Conservation (phyloP, 2,888 invertebrate species). For the Lysandra coridon region DNA sequence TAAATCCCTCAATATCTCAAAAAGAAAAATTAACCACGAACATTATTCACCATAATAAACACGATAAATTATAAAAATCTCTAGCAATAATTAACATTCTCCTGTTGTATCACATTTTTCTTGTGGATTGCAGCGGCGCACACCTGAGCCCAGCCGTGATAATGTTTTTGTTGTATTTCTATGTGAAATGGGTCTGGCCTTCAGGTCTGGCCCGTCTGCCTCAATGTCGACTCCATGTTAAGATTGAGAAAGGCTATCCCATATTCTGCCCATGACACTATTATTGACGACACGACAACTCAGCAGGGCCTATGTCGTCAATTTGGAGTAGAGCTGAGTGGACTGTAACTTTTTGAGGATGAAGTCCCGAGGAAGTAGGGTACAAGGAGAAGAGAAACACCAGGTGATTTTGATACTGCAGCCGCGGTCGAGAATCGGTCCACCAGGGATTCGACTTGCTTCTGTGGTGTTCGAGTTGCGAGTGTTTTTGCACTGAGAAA, state of each 20-base stretch:
- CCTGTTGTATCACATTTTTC: conserved; percentile 1
- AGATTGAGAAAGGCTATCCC: not conserved
- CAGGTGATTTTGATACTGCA: too few relatives aligned
- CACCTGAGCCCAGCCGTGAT: conserved; percentile 61
- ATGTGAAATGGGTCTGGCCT: conserved; percentile 45
- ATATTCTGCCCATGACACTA: not conserved
- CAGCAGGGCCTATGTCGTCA: too few relatives aligned
- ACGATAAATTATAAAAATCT: conserved; percentile 17
- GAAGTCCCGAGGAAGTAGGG: too few relatives aligned
- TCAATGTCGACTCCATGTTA: conserved; percentile 42
- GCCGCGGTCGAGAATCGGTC: too few relatives aligned
- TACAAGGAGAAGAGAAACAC: too few relatives aligned
- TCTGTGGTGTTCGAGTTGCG: too few relatives aligned
- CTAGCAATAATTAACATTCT: conserved; percentile 21
- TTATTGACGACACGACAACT: too few relatives aligned
- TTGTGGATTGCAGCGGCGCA: conserved; percentile 41
- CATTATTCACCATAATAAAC: not conserved
- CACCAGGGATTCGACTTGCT: too few relatives aligned
- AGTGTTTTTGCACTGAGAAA: too few relatives aligned
- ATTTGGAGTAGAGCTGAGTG: too few relatives aligned
- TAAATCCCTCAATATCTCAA: not conserved
- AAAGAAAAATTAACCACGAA: not conserved
- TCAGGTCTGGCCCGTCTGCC: conserved; percentile 35
- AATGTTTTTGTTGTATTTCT: conserved; percentile 59
- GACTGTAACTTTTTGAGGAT: too few relatives aligned